A percentile compares a stretch with the other conserved stretches of the same genome.
Conservation (phyloP, 2,797 vertebrate genomes). For the Tragelaphus eurycerus region DNA sequence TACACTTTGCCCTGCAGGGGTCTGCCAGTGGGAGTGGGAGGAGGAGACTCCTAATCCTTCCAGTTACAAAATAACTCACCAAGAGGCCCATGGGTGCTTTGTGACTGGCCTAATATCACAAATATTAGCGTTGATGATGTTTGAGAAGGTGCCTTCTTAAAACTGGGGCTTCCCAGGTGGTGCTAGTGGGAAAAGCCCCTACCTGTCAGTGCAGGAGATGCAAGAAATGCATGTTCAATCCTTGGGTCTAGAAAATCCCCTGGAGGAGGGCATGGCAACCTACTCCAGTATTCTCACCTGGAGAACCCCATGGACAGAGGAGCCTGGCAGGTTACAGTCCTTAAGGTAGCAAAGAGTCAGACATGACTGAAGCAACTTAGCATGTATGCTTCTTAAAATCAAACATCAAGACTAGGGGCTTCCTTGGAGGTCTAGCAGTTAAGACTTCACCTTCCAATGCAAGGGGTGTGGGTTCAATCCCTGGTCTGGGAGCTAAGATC, state of each 20-base stretch:
- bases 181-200: neutral
- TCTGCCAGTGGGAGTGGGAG: too few species aligned
- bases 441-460: neutral
- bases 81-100: constrained; percentile 39
- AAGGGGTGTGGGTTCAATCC: neutral
- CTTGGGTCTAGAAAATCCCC: neutral
- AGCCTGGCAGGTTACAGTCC: neutral
- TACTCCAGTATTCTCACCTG: neutral
- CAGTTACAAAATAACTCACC: constrained; percentile 19
- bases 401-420: neutral
- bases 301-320: neutral
- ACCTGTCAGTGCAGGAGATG: neutral
- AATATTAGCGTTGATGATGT: constrained; percentile 33
- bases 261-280: neutral
- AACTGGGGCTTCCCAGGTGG: neutral
- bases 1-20: neutral
- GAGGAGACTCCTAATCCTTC: neutral
- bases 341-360: neutral
- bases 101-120: constrained; percentile 31
- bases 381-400: neutral
- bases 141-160: constrained; percentile 36
- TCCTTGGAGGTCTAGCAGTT: neutral
- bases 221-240: neutral
- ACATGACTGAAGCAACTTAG: neutral
- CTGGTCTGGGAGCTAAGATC: neutral